These are phyloP conservation scores for Catocala nupta DNA, from an alignment of 2,888 invertebrate genomes.

Conservation along the genomic window DNA sequence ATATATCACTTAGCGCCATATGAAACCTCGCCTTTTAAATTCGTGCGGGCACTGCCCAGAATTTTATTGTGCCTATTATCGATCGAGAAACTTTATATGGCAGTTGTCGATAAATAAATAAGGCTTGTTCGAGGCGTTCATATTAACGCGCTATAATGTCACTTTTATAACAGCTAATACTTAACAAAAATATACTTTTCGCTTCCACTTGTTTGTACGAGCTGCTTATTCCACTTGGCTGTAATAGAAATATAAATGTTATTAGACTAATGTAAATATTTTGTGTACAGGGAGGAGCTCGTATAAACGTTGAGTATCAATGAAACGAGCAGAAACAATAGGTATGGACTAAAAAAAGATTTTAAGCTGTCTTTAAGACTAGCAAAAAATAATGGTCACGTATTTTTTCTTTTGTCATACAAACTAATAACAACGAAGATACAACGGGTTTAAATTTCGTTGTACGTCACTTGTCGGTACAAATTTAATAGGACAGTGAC, in stretches of 20 bases:
- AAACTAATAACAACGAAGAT: too few species aligned
- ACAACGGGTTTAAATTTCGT: too few species aligned
- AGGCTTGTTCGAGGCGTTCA: slow-evolving; percentile 34
- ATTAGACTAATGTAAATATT: too few species aligned
- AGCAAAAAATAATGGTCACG: too few species aligned
- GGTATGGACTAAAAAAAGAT: too few species aligned
- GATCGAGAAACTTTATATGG: slow-evolving; percentile 18
- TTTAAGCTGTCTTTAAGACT: too few species aligned
- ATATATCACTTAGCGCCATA: slow-evolving; percentile 55
- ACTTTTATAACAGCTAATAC: slow-evolving; percentile 71
- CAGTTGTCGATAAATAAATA: slow-evolving; percentile 14
- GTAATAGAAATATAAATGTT: slow-evolving; percentile 56
- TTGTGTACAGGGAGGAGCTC: too few species aligned
- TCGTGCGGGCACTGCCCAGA: slow-evolving; percentile 35
- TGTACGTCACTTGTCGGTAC: too few species aligned
- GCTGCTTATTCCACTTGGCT: slow-evolving; percentile 76
- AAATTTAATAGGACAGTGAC: too few species aligned
- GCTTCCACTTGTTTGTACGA: slow-evolving; percentile 30
- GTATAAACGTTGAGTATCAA: too few species aligned
- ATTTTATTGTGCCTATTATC: slow-evolving; percentile 26
- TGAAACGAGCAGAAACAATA: too few species aligned
- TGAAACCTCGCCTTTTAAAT: slow-evolving; percentile 22
- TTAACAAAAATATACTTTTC: slow-evolving; percentile 63
- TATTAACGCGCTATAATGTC: slow-evolving; percentile 52
- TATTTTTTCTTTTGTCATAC: too few species aligned